phyloP scores from a whole-genome alignment of 2,113 vertebrate species.

The Amblyornis subalaris region DNA sequence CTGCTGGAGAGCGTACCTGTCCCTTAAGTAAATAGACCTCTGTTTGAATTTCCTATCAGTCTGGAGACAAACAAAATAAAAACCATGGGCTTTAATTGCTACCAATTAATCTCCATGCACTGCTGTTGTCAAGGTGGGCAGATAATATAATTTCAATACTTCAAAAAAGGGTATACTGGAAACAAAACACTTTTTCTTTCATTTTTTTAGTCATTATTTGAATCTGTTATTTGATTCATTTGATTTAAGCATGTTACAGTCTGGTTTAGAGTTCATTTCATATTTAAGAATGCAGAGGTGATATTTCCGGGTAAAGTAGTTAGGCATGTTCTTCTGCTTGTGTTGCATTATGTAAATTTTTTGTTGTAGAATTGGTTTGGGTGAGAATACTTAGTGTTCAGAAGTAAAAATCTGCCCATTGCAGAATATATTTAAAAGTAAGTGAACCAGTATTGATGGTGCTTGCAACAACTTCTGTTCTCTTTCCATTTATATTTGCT shows the following conservation, averaged over 20 bases:
- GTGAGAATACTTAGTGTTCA: background rate
- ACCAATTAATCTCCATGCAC: background rate
- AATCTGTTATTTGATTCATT: background rate
- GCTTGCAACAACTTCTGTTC: background rate
- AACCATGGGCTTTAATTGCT: background rate
- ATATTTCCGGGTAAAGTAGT: background rate
- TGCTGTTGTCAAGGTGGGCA: background rate
- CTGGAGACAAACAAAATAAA: background rate
- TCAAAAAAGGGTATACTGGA: accelerated
- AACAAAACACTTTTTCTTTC: background rate
- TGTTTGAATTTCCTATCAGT: background rate
- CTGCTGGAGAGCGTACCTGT: background rate
- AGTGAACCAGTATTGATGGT: background rate
- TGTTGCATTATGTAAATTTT: background rate
- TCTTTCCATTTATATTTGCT: background rate
- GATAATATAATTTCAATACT: background rate
- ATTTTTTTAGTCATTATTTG: background rate
- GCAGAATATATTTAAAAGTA: background rate
- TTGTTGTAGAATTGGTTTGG: background rate
- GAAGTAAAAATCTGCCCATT: background rate
- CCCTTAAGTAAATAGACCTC: background rate
- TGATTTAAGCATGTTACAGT: background rate
- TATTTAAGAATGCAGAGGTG: background rate
- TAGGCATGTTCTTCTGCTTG: background rate
- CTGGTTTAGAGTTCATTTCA: background rate